These are phyloP conservation scores for Lophius americanus DNA, from an alignment of 2,797 vertebrate species.

Conservation along the genomic window DNA sequence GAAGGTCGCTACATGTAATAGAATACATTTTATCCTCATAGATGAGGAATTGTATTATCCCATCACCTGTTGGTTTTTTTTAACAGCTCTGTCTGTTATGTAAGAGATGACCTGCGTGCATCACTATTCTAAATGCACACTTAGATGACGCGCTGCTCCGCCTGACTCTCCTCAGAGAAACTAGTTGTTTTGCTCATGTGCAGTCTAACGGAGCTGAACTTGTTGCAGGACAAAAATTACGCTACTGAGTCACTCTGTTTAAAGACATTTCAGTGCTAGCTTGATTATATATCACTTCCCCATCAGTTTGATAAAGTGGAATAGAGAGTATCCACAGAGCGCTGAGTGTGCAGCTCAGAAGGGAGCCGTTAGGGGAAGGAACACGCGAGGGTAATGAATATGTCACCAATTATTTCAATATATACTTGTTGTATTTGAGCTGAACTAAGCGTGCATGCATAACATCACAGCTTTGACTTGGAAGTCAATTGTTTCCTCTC, in stretches of 20 bases:
- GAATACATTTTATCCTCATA: too few species aligned
- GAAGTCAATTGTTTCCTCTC: constrained; percentile 55
- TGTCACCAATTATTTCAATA: constrained; percentile 45
- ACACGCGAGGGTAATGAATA: constrained; percentile 43
- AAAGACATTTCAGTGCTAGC: constrained; percentile 35
- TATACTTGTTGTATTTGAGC: neutral
- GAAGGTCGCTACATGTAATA: too few species aligned
- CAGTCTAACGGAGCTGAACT: too few species aligned
- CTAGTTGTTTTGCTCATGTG: too few species aligned
- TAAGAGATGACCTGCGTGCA: too few species aligned
- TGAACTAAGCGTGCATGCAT: constrained; percentile 29
- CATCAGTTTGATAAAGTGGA: constrained; percentile 39
- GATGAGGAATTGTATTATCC: neutral
- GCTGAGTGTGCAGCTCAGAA: constrained; percentile 47
- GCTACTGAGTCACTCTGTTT: neutral
- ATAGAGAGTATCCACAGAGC: constrained; percentile 32
- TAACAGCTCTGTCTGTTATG: too few species aligned
- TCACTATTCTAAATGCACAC: too few species aligned
- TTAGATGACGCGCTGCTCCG: too few species aligned
- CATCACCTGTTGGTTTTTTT: too few species aligned
- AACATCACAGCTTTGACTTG: constrained; percentile 44
- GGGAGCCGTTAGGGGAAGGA: constrained; percentile 33
- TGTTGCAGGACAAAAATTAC: too few species aligned
- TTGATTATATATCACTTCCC: constrained; percentile 57
- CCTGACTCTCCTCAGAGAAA: too few species aligned